phyloP scores from a whole-genome alignment of 2,113 vertebrate species.

The Nasalis larvatus region DNA sequence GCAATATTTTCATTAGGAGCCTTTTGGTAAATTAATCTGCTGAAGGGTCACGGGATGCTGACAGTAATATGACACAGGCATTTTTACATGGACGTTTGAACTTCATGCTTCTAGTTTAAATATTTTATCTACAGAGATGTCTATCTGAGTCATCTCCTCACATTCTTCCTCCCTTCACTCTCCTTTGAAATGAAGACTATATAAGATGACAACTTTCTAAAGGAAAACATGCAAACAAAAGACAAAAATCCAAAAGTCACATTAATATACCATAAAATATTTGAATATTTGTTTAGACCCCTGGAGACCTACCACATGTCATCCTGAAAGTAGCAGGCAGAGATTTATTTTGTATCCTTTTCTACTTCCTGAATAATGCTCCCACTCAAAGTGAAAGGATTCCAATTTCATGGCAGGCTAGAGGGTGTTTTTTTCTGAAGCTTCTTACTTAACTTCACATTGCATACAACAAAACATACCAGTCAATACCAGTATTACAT shows the following conservation, averaged over 20 bases:
- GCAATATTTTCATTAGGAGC: neutral
- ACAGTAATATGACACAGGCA: neutral
- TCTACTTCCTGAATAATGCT: conserved; percentile 26
- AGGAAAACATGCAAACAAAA: conserved; percentile 51
- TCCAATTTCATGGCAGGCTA: conserved; percentile 21
- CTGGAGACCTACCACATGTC: neutral
- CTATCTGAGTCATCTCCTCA: conserved; percentile 53
- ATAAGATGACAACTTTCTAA: conserved; percentile 14
- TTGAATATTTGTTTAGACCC: neutral
- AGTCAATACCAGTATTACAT: neutral
- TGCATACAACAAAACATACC: conserved; percentile 27
- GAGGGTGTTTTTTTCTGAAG: conserved; percentile 33
- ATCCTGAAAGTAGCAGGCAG: neutral
- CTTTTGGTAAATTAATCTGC: neutral
- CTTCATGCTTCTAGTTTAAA: conserved; percentile 43
- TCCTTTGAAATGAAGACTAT: neutral
- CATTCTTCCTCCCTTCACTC: neutral
- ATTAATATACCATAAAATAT: conserved; percentile 17
- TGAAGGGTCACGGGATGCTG: neutral
- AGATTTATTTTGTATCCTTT: neutral
- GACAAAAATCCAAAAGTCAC: conserved; percentile 34
- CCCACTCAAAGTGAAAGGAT: neutral
- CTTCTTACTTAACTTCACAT: neutral
- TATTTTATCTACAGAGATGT: conserved; percentile 46
- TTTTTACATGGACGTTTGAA: conserved; percentile 46